Conservation (phyloP, 1,140 invertebrate species). For the Zaprionus ghesquierei region DNA sequence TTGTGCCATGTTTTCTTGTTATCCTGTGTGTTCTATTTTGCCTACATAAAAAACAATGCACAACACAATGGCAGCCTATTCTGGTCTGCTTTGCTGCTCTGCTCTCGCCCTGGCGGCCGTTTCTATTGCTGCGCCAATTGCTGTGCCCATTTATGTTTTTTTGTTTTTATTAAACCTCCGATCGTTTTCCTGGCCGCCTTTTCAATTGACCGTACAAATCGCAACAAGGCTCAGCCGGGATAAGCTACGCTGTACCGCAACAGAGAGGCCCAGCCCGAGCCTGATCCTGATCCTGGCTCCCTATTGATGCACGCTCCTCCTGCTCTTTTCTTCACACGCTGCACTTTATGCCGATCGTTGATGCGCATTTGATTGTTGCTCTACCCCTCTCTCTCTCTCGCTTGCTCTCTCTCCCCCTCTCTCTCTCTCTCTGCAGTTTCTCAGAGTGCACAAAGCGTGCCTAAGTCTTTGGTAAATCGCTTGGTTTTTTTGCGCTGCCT, state of each 20-base stretch:
- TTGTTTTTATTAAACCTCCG: slow-evolving; percentile 34
- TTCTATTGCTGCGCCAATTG: slow-evolving; percentile 1
- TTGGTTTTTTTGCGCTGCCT: slow-evolving; percentile 51
- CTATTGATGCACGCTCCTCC: slow-evolving; percentile 27
- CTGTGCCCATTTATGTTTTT: not conserved
- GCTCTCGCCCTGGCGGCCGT: not conserved
- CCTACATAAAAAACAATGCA: slow-evolving; percentile 41
- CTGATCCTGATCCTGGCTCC: slow-evolving; percentile 4
- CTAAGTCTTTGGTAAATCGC: slow-evolving; percentile 73
- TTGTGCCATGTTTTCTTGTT: slow-evolving; percentile 38
- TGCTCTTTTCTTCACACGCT: slow-evolving; percentile 52
- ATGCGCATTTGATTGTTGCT: slow-evolving; percentile 79
- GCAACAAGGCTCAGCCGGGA: slow-evolving; percentile 80
- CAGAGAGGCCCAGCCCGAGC: not conserved
- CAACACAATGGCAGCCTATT: slow-evolving; percentile 23
- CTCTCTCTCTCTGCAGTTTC: not conserved
- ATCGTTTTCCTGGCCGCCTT: slow-evolving; percentile 71
- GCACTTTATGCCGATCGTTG: slow-evolving; percentile 56
- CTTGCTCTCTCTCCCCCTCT: not conserved
- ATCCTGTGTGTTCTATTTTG: slow-evolving; percentile 37
- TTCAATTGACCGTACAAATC: slow-evolving; percentile 81
- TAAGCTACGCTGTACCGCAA: slow-evolving; percentile 71
- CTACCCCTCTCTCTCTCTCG: not conserved
- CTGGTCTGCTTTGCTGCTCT: not conserved
- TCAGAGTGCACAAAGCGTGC: slow-evolving; percentile 54